A percentile compares a stretch with the other conserved stretches of the same genome.
These are phyloP conservation scores for Channa striata DNA, from an alignment of 2,797 vertebrate genomes.

Conservation along the genomic window DNA sequence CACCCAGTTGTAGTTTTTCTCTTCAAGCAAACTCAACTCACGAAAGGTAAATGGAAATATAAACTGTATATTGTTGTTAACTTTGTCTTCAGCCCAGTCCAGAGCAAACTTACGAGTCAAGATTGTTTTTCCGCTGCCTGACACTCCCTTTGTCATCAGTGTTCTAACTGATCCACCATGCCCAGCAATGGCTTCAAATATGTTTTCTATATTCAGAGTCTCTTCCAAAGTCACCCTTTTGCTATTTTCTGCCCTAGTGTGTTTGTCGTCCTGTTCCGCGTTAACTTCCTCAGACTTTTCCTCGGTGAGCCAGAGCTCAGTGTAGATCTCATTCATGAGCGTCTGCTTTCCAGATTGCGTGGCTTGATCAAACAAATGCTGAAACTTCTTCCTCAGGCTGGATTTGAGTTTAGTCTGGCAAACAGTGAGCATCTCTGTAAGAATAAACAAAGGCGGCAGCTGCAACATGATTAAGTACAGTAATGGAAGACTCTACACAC, in stretches of 20 bases:
- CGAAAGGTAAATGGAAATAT: background rate
- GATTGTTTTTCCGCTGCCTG: background rate
- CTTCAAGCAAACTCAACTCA: background rate
- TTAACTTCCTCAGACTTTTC: too few species aligned
- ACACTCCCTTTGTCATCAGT: background rate
- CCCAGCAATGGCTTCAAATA: background rate
- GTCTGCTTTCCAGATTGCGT: background rate
- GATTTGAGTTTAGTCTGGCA: too few species aligned
- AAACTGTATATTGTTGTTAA: background rate
- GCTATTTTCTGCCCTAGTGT: too few species aligned
- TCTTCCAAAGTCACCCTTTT: too few species aligned
- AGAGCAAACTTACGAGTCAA: background rate
- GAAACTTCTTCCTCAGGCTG: too few species aligned
- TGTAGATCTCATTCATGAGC: background rate
- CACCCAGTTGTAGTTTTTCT: conserved; percentile 23
- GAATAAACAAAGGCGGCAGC: too few species aligned
- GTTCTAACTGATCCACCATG: background rate
- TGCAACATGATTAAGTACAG: too few species aligned
- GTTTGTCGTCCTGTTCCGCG: too few species aligned
- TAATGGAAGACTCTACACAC: too few species aligned
- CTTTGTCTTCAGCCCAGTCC: background rate
- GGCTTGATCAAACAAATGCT: background rate
- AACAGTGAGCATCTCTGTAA: too few species aligned
- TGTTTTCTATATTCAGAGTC: too few species aligned
- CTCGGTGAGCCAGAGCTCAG: background rate